Percentiles rank a stretch among this genome's conserved stretches.
phyloP scores from a whole-genome alignment of 2,797 vertebrate genomes.

The Morelia viridis region DNA sequence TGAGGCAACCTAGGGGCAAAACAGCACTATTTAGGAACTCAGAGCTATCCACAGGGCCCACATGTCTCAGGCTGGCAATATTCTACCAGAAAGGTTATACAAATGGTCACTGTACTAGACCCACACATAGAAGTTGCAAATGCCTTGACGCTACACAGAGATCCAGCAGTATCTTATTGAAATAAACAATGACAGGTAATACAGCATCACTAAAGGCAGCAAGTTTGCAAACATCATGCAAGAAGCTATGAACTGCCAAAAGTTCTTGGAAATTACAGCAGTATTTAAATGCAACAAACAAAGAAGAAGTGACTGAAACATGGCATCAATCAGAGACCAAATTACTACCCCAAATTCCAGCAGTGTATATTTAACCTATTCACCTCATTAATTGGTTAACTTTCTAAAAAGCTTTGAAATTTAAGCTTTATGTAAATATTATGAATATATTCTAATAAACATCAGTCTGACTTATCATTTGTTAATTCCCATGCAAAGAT shows the following conservation, averaged over 20 bases:
- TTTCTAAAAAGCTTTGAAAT: neutral
- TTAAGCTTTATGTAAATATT: neutral
- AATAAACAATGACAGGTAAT: neutral
- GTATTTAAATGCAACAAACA: neutral
- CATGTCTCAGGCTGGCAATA: neutral
- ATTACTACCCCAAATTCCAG: too few species aligned
- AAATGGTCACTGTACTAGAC: neutral
- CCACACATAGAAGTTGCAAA: neutral
- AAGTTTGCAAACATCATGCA: neutral
- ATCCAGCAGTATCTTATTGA: neutral
- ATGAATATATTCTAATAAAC: neutral
- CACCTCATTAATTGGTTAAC: neutral
- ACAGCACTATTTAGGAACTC: neutral
- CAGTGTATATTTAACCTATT: too few species aligned
- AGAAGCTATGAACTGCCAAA: neutral
- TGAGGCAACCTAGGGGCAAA: slow-evolving; percentile 74
- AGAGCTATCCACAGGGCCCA: neutral
- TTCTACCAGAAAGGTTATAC: neutral
- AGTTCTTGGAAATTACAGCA: neutral
- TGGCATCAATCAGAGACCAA: neutral
- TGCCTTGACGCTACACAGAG: neutral
- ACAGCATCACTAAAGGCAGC: too few species aligned
- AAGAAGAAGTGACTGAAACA: neutral
- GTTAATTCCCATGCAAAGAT: neutral
- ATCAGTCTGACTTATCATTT: neutral